A percentile compares a stretch with the other conserved stretches of the same genome.
phyloP scores from a whole-genome alignment of 2,797 vertebrate species.

The Neoniphon sammara region DNA sequence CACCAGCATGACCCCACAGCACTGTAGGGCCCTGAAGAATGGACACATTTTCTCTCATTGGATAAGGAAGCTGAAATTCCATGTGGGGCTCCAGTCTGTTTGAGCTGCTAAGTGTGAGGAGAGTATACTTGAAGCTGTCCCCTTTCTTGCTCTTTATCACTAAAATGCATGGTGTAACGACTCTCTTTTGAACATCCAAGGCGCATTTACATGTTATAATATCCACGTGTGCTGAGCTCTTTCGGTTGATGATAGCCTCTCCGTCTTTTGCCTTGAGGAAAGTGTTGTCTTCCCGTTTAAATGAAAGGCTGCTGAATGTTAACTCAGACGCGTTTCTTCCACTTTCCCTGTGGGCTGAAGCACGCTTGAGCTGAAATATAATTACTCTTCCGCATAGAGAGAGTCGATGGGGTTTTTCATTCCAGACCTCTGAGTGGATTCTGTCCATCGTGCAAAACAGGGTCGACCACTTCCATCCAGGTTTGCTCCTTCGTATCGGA shows the following conservation, averaged over 20 bases:
- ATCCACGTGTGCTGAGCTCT: slow-evolving; percentile 61
- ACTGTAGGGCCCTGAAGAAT: slow-evolving; percentile 88
- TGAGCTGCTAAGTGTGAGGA: slow-evolving; percentile 82
- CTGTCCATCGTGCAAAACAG: slow-evolving; percentile 52
- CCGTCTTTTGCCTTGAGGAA: slow-evolving; percentile 83
- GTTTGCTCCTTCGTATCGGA: neutral
- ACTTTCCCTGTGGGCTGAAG: slow-evolving; percentile 32
- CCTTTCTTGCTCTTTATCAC: slow-evolving; percentile 71
- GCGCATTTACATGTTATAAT: slow-evolving; percentile 81
- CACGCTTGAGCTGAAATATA: slow-evolving; percentile 79
- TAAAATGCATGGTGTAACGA: slow-evolving; percentile 83
- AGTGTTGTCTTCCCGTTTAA: slow-evolving; percentile 71
- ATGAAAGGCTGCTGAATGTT: slow-evolving; percentile 79
- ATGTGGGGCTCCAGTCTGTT: slow-evolving; percentile 80
- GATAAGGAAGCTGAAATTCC: slow-evolving; percentile 85
- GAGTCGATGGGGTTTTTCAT: slow-evolving; percentile 55
- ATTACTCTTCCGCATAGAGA: slow-evolving; percentile 86
- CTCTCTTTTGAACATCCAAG: slow-evolving; percentile 78
- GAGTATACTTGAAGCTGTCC: slow-evolving; percentile 77
- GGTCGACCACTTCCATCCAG: neutral
- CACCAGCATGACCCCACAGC: slow-evolving; percentile 84
- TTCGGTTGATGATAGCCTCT: slow-evolving; percentile 68
- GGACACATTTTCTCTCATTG: slow-evolving; percentile 77
- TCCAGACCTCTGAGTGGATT: slow-evolving; percentile 3
- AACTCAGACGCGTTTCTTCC: slow-evolving; percentile 64